phyloP scores from a whole-genome alignment of 2,888 invertebrate genomes.

The Ypsolopha sequella region DNA sequence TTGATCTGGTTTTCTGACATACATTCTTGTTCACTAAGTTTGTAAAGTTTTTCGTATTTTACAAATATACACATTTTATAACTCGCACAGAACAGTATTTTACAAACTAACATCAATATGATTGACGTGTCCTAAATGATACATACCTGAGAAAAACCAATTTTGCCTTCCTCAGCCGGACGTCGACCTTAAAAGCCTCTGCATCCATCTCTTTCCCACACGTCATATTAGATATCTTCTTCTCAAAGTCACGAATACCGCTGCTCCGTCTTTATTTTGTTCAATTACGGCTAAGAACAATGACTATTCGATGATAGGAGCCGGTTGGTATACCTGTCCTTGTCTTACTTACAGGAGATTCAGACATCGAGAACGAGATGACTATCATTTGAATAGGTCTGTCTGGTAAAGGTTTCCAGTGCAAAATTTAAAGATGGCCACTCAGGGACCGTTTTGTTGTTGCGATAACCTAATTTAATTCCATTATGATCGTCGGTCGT shows the following conservation, averaged over 20 bases:
- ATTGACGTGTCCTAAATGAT: slow-evolving; percentile 48
- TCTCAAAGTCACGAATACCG: slow-evolving; percentile 68
- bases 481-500: slow-evolving; percentile 51
- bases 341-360: slow-evolving; percentile 25
- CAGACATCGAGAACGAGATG: slow-evolving; percentile 34
- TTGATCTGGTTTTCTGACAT: too few species aligned
- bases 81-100: too few species aligned
- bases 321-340: slow-evolving; percentile 42
- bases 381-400: slow-evolving; percentile 23
- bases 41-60: too few species aligned
- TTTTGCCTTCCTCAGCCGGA: slow-evolving; percentile 60
- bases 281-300: slow-evolving; percentile 68
- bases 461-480: slow-evolving; percentile 66
- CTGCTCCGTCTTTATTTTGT: slow-evolving; percentile 68
- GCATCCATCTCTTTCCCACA: slow-evolving; percentile 40
- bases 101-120: slow-evolving; percentile 12
- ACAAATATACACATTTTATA: too few species aligned
- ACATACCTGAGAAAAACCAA: slow-evolving; percentile 53
- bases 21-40: too few species aligned
- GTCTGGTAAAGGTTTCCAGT: slow-evolving; percentile 46
- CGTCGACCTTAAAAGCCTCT: slow-evolving; percentile 66
- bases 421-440: slow-evolving; percentile 59
- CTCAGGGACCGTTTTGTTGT: slow-evolving; percentile 59
- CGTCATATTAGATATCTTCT: slow-evolving; percentile 30
- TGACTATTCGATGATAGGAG: slow-evolving; percentile 56